Base-by-base conservation (phyloP, 2,888 invertebrate species). In the Erannis defoliaria region DNA sequence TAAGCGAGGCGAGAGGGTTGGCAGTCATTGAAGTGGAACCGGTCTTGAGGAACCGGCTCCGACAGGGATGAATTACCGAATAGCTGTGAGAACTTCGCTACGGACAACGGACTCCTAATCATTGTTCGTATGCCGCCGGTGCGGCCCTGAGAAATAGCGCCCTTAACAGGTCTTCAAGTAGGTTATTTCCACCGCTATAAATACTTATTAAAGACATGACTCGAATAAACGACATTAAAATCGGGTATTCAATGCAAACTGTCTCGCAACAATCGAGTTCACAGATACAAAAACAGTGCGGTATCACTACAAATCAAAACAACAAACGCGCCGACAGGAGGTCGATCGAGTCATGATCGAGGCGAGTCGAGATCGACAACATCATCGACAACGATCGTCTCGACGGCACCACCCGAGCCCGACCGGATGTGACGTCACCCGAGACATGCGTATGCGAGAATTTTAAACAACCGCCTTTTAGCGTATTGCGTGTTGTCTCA, bases 11-110 rank as follows among this genome's bases (percentile, higher is more conserved):
- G 78, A 74, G 83, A 77, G 81, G 88, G 89, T 82, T 86, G 81
- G 84, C 81, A 89, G 88, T 87, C 91, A 92, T 88, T 92, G 90
- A 91, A 85, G 87, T 85, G 81, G 82, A 92, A 92, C 92, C 92
- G 91, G 92, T 91, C 85, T 33, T 21, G 33, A 26, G 70, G 80
- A 87, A 88, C 87, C 89, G 87, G 89, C 82, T 86, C 84, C 80
- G 86, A 86, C 85, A 74, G 88, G 89, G 90, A 89, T 90, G 90
- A 86, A 90, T 90, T 88, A 87, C 82, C 80, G 76, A 81, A 84
- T 84, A 78, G 74, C 75, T 80, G 81, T 75, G 81, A 84, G 80
- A 84, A 85, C 80, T 75, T 74, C 74, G 80, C 76, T 75, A 70
- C 67, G 72, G 74, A 68, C 73, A 72, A 67, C 59, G 45, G 68